Conservation (phyloP, 2,888 invertebrate species). For the Athetis lepigone region DNA sequence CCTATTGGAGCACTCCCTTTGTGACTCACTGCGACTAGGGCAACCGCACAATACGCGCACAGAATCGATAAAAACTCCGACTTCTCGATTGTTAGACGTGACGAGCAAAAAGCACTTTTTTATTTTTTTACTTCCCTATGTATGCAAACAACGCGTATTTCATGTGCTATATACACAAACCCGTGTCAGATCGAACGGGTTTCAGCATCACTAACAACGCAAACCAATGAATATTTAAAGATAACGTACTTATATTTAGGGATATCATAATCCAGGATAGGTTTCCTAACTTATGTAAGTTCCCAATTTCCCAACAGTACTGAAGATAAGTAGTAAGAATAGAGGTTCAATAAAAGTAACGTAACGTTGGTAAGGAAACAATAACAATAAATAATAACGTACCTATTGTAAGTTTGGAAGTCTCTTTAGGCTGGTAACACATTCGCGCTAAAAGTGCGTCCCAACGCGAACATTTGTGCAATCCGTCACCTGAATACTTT, state of each 20-base stretch:
- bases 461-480: constrained; percentile 35
- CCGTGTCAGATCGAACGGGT: constrained; percentile 28
- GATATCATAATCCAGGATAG: constrained; percentile 12
- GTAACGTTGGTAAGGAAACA: constrained; percentile 8
- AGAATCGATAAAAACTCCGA: constrained; percentile 54
- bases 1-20: constrained; percentile 56
- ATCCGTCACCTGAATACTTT: constrained; percentile 58
- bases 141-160: constrained; percentile 50
- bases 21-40: constrained; percentile 52
- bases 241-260: constrained; percentile 6
- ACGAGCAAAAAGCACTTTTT: constrained; percentile 46
- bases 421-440: constrained; percentile 37
- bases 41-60: constrained; percentile 54
- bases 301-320: constrained; percentile 6
- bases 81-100: constrained; percentile 56
- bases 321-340: constrained; percentile 21
- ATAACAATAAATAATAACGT: constrained; percentile 33
- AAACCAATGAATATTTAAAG: constrained; percentile 24
- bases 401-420: constrained; percentile 25
- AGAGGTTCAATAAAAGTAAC: constrained; percentile 19
- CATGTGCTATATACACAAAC: constrained; percentile 36
- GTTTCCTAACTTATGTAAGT: constrained; percentile 5
- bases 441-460: constrained; percentile 46
- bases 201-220: constrained; percentile 4
- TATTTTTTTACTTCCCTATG: constrained; percentile 22